Conservation (phyloP, 2,797 vertebrate genomes). For the Sciurus carolinensis region DNA sequence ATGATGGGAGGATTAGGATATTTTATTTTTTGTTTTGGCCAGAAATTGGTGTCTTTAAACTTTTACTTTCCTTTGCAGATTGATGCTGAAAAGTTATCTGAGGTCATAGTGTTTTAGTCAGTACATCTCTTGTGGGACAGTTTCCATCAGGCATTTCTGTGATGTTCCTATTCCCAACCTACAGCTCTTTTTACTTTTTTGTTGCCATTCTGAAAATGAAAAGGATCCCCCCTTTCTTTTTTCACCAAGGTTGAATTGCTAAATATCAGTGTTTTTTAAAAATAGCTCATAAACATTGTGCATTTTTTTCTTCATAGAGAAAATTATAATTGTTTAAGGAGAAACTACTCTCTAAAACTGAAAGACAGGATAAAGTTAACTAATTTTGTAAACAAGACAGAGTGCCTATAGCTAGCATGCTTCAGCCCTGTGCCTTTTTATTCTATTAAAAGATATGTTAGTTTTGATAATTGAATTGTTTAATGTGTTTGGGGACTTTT, state of each 20-base stretch:
- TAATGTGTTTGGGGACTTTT: background rate
- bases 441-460: background rate
- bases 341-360: background rate
- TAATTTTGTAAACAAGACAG: background rate
- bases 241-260: conserved; percentile 45
- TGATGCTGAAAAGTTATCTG: conserved; percentile 61
- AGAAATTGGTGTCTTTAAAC: conserved; percentile 78
- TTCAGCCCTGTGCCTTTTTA: background rate
- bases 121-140: conserved; percentile 73
- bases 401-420: background rate
- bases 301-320: background rate
- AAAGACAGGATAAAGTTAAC: background rate
- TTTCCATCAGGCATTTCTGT: conserved; percentile 69
- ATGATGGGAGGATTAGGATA: background rate
- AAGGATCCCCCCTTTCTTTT: conserved; percentile 51
- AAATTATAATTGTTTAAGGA: background rate
- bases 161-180: conserved; percentile 69
- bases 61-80: conserved; percentile 69
- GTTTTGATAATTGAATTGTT: background rate
- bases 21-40: conserved; percentile 70
- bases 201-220: conserved; percentile 51
- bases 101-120: conserved; percentile 73
- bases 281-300: background rate
- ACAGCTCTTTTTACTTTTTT: conserved; percentile 43
- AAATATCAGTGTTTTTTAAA: background rate